A percentile compares a stretch with the other conserved stretches of the same genome.
phyloP scores from a whole-genome alignment of 2,113 vertebrate genomes.

The Brienomyrus longianalis region DNA sequence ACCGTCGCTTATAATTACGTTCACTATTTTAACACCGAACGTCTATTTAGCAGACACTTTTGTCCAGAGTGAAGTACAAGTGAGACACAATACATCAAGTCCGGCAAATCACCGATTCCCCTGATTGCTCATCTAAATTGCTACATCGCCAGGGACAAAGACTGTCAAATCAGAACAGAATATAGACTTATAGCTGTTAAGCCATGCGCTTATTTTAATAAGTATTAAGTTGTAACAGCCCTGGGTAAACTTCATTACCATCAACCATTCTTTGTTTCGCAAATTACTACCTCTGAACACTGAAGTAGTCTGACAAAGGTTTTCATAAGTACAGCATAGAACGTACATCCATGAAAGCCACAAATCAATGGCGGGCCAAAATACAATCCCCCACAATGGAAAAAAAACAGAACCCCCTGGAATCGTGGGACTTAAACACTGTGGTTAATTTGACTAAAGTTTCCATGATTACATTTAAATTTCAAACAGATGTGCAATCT shows the following conservation, averaged over 20 bases:
- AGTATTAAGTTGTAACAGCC: background rate
- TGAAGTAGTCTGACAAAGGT: background rate
- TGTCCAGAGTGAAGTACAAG: background rate
- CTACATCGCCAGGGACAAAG: background rate
- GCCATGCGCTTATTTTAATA: slow-evolving; percentile 7
- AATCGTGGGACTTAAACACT: background rate
- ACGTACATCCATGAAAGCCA: background rate
- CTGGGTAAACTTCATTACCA: background rate
- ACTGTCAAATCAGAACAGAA: background rate
- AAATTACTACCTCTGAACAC: background rate
- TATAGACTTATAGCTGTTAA: slow-evolving; percentile 10
- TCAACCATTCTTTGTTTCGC: background rate
- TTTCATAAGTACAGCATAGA: background rate
- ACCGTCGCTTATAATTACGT: background rate
- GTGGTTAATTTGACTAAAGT: background rate
- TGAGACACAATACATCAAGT: background rate
- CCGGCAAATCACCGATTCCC: background rate
- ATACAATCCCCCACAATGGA: background rate
- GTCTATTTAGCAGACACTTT: background rate
- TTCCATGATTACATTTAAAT: slow-evolving; percentile 11
- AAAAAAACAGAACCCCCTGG: background rate
- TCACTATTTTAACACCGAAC: background rate
- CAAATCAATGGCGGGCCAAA: background rate
- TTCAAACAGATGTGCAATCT: slow-evolving; percentile 7
- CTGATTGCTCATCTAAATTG: background rate